Conservation (phyloP, 1,140 invertebrate species). For the Rhopalosiphum maidis region DNA sequence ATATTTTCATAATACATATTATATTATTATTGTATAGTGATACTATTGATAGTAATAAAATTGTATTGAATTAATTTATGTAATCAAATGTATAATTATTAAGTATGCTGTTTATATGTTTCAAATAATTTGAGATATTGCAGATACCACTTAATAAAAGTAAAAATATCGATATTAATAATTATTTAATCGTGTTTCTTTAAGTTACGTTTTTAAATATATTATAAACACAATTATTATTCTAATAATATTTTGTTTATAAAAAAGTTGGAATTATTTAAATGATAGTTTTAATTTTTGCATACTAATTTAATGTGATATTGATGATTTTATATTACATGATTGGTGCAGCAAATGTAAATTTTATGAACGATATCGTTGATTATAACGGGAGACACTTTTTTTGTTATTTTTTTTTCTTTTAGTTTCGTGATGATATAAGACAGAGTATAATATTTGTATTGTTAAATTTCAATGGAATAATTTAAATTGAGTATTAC, state of each 20-base stretch:
- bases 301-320: background rate
- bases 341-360: background rate
- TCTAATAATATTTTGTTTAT: background rate
- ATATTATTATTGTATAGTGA: background rate
- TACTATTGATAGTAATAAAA: no score
- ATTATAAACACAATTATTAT: background rate
- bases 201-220: background rate
- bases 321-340: background rate
- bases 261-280: background rate
- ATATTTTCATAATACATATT: background rate
- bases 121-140: background rate
- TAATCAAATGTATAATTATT: no score
- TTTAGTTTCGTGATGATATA: background rate
- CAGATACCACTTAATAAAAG: background rate
- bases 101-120: background rate
- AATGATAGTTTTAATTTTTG: background rate
- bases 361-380: background rate
- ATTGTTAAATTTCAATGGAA: background rate
- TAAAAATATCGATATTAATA: background rate
- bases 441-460: background rate
- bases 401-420: background rate
- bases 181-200: background rate
- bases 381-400: background rate
- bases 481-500: background rate
- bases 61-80: no score